Conservation (phyloP, 1,140 invertebrate species). For the Popillia japonica region DNA sequence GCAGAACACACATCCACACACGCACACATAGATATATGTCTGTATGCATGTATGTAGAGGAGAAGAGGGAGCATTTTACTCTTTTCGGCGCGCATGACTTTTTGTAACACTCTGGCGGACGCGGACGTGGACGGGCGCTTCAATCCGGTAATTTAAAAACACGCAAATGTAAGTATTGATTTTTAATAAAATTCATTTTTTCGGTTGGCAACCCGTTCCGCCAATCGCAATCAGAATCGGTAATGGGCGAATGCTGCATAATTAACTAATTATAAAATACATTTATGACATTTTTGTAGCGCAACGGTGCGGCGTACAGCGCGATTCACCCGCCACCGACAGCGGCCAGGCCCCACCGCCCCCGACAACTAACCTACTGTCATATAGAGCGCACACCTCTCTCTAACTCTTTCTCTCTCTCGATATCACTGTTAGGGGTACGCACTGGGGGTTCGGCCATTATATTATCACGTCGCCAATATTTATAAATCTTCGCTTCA, state of each 20-base stretch:
- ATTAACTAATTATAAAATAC: constrained; percentile 42
- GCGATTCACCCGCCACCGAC: neutral
- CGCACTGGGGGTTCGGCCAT: neutral
- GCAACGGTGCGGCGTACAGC: neutral
- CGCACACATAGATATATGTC: neutral
- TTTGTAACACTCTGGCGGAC: constrained; percentile 45
- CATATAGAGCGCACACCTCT: neutral
- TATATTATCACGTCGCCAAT: constrained; percentile 40
- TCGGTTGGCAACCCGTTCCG: constrained; percentile 58
- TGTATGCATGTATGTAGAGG: neutral
- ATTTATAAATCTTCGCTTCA: constrained; percentile 41
- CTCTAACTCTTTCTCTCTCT: neutral
- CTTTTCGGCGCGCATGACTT: constrained; percentile 58
- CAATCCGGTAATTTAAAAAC: constrained; percentile 60
- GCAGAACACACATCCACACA: constrained; percentile 38
- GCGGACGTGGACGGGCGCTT: constrained; percentile 45
- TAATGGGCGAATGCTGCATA: constrained; percentile 53
- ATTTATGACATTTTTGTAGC: constrained; percentile 42
- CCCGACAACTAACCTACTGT: neutral
- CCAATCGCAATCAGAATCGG: constrained; percentile 58
- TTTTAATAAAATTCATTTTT: constrained; percentile 61
- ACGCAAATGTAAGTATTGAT: constrained; percentile 59
- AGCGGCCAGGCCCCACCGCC: neutral
- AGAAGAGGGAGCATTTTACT: constrained; percentile 50
- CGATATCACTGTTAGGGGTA: neutral